These are phyloP conservation scores for Cyanistes caeruleus DNA, from an alignment of 2,113 vertebrate species.

Conservation along the genomic window DNA sequence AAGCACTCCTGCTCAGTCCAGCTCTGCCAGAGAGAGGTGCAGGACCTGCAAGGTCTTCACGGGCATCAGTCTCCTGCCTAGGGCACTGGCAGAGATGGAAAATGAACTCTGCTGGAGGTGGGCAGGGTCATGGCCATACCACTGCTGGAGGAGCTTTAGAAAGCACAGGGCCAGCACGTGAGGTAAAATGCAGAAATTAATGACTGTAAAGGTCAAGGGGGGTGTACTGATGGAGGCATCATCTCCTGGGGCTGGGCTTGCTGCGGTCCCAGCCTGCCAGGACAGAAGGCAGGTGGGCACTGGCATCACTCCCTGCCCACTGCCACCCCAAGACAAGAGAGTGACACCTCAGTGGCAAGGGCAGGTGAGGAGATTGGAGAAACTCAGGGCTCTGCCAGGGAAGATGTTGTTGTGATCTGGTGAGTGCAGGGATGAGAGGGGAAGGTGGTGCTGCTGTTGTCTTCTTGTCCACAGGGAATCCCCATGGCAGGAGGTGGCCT, in stretches of 20 bases:
- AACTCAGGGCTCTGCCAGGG: background rate
- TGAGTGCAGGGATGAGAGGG: background rate
- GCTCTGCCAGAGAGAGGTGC: background rate
- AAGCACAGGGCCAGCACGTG: background rate
- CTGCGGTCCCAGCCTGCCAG: background rate
- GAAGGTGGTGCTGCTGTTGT: background rate
- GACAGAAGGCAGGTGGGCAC: background rate
- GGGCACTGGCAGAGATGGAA: background rate
- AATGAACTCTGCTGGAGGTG: background rate
- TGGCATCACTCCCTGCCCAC: background rate
- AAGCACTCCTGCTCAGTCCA: background rate
- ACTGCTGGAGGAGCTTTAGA: background rate
- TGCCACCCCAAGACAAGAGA: background rate
- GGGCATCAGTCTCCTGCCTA: background rate
- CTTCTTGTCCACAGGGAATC: background rate
- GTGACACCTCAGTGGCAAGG: background rate
- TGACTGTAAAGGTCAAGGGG: background rate
- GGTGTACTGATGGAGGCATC: background rate
- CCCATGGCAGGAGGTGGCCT: background rate
- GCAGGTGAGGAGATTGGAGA: background rate
- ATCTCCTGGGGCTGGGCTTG: fast-evolving
- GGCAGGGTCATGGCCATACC: fast-evolving
- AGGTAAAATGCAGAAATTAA: background rate
- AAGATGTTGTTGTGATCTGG: background rate
- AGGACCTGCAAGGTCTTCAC: fast-evolving